Evolutionary conservation across 1,140 invertebrate species (phyloP).

Genomic region (Drosophila saltans): DNA sequence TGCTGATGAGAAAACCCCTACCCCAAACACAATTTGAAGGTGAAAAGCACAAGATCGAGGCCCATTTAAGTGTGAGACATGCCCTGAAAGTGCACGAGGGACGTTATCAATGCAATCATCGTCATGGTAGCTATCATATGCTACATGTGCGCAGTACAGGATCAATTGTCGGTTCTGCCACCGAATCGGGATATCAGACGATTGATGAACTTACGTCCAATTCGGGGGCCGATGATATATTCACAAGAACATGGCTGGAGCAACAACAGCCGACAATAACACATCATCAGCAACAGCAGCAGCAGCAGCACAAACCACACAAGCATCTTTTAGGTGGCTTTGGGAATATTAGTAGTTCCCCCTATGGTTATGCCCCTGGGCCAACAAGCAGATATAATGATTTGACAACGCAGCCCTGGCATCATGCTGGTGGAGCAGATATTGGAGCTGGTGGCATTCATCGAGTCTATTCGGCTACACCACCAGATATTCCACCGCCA

Average conservation of each 20-base stretch:
- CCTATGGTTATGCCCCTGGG: slow-evolving; percentile 1
- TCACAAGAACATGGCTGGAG: slow-evolving; percentile 63
- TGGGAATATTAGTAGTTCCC: slow-evolving; percentile 38
- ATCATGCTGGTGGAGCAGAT: slow-evolving; percentile 24
- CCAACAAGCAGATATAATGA: slow-evolving; percentile 41
- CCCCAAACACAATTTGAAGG: slow-evolving; percentile 48
- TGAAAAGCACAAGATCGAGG: slow-evolving; percentile 81
- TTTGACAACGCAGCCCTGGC: slow-evolving; percentile 61
- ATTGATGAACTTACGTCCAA: slow-evolving; percentile 75
- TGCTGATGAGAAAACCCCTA: not conserved
- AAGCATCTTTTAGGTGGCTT: slow-evolving; percentile 51
- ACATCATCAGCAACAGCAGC: slow-evolving; percentile 29
- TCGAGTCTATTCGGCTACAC: slow-evolving; percentile 68
- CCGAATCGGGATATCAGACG: slow-evolving; percentile 73
- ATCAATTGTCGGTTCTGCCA: slow-evolving; percentile 37
- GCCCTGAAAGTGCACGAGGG: slow-evolving; percentile 79
- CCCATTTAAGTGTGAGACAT: slow-evolving; percentile 70
- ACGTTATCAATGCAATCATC: slow-evolving; percentile 77
- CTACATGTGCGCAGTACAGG: slow-evolving; percentile 57
- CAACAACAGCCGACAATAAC: slow-evolving; percentile 38
- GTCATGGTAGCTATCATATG: slow-evolving; percentile 53
- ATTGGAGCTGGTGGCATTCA: slow-evolving; percentile 28
- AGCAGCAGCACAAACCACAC: slow-evolving; percentile 16
- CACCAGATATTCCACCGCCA: slow-evolving; percentile 76
- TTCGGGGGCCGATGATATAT: slow-evolving; percentile 62